Base-by-base conservation (phyloP, 2,888 invertebrate species). In the Amblyjoppa fuscipennis region DNA sequence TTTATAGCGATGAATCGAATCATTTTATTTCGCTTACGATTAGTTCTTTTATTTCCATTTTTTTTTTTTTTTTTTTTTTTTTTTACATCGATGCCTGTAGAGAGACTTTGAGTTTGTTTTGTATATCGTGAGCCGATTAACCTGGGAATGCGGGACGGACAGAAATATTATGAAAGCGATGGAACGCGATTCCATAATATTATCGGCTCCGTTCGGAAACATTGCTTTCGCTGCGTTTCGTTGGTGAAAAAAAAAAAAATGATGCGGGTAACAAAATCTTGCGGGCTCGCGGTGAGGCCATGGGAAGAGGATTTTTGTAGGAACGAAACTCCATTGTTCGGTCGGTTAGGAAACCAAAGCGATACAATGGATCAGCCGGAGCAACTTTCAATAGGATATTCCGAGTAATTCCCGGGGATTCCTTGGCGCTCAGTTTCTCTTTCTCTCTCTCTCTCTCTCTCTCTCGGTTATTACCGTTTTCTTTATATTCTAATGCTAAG, bases 261-360 rank as follows among this genome's bases (percentile, higher is more conserved):
- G 34, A 78, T 11, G 25, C 11, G 81, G 59, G 75, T 86, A 81
- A 79, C 73, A 80, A 81, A 86, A 76, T 80, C 66, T 84, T 68
- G 45, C 64, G 77, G 68, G 77, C 70, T 25, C 79, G 61, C 80
- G 77, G 68, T 66, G 83, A 77, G 84, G 83, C 74, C 87, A 84
- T 79, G 81, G 66, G 88, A 84, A 75, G 83, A 61, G 84, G 82
- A 88, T 89, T 88, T 90, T 85, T 82, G 83, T 87, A 87, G 90
- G 88, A 89, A 90, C 89, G 38, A 20, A 6, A 69, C 61, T 38
- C 71, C 87, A 90, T 90, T 92, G 90, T 92, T 90, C 89, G 82
- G 71, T 81, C 82, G 83, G 85, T 89, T 88, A 85, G 77, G 83
- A 88, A 88, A 88, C 85, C 86, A 83, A 87, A 86, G 77, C 89